These are phyloP conservation scores for Grammomys surdaster DNA, from an alignment of 2,113 vertebrate species.

Conservation along the genomic window DNA sequence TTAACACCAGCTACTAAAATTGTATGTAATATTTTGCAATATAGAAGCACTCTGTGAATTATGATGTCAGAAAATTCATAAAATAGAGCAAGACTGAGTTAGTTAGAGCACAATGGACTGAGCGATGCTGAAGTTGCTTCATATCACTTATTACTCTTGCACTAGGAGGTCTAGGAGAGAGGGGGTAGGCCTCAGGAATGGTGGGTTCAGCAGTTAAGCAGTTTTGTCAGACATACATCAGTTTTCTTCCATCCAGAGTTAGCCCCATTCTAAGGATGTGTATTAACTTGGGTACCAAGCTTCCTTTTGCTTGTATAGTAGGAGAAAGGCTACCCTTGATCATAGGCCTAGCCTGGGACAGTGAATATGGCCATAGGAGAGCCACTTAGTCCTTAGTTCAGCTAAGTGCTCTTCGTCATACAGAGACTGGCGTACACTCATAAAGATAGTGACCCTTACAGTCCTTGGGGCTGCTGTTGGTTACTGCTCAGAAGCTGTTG, in stretches of 20 bases:
- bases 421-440: background rate
- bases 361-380: background rate
- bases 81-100: constrained; percentile 7
- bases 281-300: background rate
- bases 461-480: background rate
- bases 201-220: background rate
- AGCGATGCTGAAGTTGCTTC: background rate
- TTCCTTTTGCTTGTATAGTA: background rate
- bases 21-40: background rate
- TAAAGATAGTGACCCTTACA: background rate
- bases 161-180: background rate
- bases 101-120: constrained; percentile 28
- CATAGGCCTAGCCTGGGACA: background rate
- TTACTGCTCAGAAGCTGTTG: background rate
- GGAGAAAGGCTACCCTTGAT: background rate
- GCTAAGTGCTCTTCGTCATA: background rate
- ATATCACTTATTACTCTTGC: constrained; percentile 8
- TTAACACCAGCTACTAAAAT: background rate
- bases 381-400: background rate
- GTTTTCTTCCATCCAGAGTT: background rate
- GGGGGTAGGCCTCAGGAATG: background rate
- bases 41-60: constrained; percentile 39
- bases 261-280: background rate
- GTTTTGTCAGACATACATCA: background rate
- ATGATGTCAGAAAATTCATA: constrained; percentile 18